These are phyloP conservation scores for Thalassoma bifasciatum DNA, from an alignment of 2,113 vertebrate genomes.

Conservation along the genomic window DNA sequence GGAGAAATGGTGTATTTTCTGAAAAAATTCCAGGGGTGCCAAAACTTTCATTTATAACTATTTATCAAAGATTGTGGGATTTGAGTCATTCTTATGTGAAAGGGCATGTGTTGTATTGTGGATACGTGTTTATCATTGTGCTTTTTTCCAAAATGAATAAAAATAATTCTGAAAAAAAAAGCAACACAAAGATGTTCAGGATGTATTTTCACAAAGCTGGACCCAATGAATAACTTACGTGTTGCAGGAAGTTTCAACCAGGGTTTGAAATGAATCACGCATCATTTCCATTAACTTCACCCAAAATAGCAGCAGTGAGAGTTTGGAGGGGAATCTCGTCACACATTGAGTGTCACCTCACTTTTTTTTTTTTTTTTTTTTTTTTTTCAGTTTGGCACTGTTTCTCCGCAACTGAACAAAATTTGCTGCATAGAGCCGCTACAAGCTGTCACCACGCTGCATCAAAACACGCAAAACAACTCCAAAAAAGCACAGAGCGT, in stretches of 20 bases:
- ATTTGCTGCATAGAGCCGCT: neutral
- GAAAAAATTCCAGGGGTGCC: no score
- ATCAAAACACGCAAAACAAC: slow-evolving; percentile 12
- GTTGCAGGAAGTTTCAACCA: neutral
- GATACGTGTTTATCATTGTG: no score
- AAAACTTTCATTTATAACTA: no score
- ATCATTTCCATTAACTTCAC: slow-evolving; percentile 8
- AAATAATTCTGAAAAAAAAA: no score
- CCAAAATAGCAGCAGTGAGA: slow-evolving; percentile 34
- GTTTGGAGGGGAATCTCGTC: slow-evolving; percentile 13
- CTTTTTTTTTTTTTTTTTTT: neutral
- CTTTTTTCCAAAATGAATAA: no score
- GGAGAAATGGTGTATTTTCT: no score
- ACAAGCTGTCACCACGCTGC: slow-evolving; percentile 32
- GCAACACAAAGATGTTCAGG: no score
- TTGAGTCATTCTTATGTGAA: no score
- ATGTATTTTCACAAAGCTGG: no score
- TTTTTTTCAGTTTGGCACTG: neutral
- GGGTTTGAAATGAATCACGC: slow-evolving; percentile 17
- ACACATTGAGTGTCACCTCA: slow-evolving; percentile 22
- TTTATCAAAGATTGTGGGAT: no score
- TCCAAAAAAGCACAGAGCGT: slow-evolving; percentile 8
- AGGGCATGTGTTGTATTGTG: no score
- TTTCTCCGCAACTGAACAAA: slow-evolving; percentile 10
- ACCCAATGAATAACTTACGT: neutral